These are phyloP conservation scores for Tetragonula clypearis DNA, from an alignment of 1,140 invertebrate genomes.

Conservation along the genomic window DNA sequence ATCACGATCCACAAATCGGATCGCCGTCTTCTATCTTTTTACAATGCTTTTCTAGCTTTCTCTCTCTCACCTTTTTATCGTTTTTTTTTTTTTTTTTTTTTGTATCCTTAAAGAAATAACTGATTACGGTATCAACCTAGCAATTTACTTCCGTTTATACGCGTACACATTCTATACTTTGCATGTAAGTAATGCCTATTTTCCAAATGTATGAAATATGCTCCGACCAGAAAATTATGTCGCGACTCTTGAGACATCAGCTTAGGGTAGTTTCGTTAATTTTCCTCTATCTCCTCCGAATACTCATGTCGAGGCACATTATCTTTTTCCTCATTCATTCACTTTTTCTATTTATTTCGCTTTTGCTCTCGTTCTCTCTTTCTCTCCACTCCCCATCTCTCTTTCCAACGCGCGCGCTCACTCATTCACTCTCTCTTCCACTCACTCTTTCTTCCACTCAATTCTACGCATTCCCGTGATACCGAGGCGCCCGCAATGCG, in stretches of 20 bases:
- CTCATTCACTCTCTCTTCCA: not conserved
- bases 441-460: not conserved
- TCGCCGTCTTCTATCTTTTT: not conserved
- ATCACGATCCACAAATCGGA: not conserved
- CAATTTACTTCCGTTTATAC: slow-evolving; percentile 57
- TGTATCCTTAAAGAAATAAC: slow-evolving; percentile 43
- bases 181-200: slow-evolving; percentile 93
- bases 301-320: not conserved
- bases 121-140: slow-evolving; percentile 31
- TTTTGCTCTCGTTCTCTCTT: not conserved
- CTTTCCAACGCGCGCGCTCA: not conserved
- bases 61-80: slow-evolving; percentile 1
- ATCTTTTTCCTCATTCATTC: not conserved
- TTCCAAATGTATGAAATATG: slow-evolving; percentile 81
- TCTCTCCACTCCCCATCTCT: not conserved
- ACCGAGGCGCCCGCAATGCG: not conserved
- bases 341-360: not conserved
- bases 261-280: not conserved
- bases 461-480: slow-evolving; percentile 13
- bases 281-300: slow-evolving; percentile 1
- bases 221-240: slow-evolving; percentile 46
- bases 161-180: slow-evolving; percentile 91
- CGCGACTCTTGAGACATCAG: slow-evolving; percentile 22
- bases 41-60: not conserved
- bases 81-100: not conserved